These are phyloP conservation scores for Quadroppia sp. DNA, from an alignment of 2,888 invertebrate genomes.

Conservation along the genomic window DNA sequence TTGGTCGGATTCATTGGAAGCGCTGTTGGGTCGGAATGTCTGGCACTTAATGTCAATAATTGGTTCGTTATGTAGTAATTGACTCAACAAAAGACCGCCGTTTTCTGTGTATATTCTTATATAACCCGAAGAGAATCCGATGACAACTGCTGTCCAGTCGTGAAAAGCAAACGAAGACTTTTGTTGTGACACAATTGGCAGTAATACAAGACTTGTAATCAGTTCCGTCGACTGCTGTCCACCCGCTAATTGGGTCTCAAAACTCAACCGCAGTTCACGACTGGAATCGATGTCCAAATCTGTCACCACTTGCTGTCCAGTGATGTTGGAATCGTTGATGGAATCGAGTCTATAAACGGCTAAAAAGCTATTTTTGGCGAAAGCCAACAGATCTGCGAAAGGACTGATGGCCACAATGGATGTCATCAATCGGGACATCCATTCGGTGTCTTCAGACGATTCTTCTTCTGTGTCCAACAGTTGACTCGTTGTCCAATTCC, in stretches of 20 bases:
- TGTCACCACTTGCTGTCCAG: neutral
- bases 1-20: conserved; percentile 60
- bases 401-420: conserved; percentile 67
- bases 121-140: conserved; percentile 79
- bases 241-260: neutral
- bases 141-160: conserved; percentile 88
- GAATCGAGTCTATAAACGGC: conserved; percentile 33
- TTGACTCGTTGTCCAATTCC: conserved; percentile 41
- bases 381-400: conserved; percentile 65
- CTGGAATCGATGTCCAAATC: neutral
- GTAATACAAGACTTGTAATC: conserved; percentile 39
- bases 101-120: conserved; percentile 85
- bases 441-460: conserved; percentile 53
- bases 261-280: neutral
- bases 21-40: conserved; percentile 57
- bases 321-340: neutral
- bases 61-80: conserved; percentile 76
- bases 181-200: conserved; percentile 44
- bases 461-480: neutral
- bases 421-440: conserved; percentile 60
- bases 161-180: conserved; percentile 58
- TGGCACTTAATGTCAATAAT: conserved; percentile 75
- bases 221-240: conserved; percentile 33
- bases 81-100: conserved; percentile 72
- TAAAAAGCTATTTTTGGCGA: conserved; percentile 62